Conservation (phyloP, 2,888 invertebrate genomes). For the Drosophila colorata region DNA sequence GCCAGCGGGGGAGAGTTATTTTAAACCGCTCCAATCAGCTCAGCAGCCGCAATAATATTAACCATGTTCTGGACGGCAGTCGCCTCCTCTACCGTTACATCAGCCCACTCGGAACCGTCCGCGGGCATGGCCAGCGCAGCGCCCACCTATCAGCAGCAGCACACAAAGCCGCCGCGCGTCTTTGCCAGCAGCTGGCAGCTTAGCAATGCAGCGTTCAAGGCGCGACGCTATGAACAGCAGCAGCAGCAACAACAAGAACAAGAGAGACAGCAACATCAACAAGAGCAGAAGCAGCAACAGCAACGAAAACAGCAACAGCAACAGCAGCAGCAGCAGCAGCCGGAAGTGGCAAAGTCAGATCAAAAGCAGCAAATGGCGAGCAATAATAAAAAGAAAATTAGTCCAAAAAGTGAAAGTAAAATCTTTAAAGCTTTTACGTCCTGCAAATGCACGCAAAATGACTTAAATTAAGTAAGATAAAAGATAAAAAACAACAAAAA, state of each 20-base stretch:
- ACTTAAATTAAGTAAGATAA: not conserved
- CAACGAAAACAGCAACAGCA: constrained; percentile 11
- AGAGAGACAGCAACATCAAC: constrained; percentile 1
- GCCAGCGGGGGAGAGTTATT: not conserved
- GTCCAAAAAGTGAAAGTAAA: constrained; percentile 48
- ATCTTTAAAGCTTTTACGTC: constrained; percentile 49
- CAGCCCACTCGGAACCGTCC: constrained; percentile 18
- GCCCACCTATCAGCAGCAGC: constrained; percentile 54
- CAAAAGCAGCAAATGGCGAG: not conserved
- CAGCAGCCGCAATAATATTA: not conserved
- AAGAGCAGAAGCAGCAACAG: constrained; percentile 13
- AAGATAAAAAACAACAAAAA: not conserved
- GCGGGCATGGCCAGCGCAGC: constrained; percentile 51
- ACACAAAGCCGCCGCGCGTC: constrained; percentile 42
- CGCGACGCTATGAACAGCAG: constrained; percentile 35
- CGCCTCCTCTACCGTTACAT: constrained; percentile 52
- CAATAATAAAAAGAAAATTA: constrained; percentile 42
- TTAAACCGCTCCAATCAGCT: not conserved
- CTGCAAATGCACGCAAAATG: constrained; percentile 50
- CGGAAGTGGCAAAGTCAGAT: not conserved
- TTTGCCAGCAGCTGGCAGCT: constrained; percentile 49
- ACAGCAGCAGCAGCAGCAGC: not conserved
- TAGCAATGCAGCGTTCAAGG: constrained; percentile 51
- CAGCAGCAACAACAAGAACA: constrained; percentile 21
- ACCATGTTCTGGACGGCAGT: constrained; percentile 62